Conservation (phyloP, 1,140 invertebrate species). For the Lineus longissimus region DNA sequence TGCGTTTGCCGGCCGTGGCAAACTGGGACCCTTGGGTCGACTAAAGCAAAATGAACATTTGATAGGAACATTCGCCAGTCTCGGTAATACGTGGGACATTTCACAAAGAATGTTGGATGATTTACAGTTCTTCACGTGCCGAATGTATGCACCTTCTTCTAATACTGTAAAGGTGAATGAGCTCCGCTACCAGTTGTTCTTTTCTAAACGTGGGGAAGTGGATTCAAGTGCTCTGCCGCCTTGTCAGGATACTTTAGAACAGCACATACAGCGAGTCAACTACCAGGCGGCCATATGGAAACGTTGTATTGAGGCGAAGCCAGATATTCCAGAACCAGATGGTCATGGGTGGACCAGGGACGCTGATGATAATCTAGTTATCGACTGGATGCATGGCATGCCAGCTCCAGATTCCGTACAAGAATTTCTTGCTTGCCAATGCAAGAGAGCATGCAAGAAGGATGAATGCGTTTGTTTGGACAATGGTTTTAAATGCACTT, state of each 20-base stretch:
- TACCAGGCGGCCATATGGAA: slow-evolving; percentile 21
- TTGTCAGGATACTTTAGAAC: slow-evolving; percentile 10
- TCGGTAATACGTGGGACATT: slow-evolving; percentile 12
- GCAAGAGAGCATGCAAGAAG: slow-evolving; percentile 3
- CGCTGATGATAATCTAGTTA: neutral
- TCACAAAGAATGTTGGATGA: slow-evolving; percentile 5
- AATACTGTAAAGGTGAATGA: slow-evolving; percentile 14
- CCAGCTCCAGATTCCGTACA: slow-evolving; percentile 20
- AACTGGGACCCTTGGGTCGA: too few relatives aligned
- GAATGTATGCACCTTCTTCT: neutral
- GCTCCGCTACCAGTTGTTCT: slow-evolving; percentile 17
- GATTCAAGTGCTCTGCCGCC: slow-evolving; percentile 17
- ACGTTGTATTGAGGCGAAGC: slow-evolving; percentile 9
- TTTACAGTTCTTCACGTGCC: slow-evolving; percentile 10
- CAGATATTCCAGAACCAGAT: slow-evolving; percentile 12
- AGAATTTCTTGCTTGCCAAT: slow-evolving; percentile 17
- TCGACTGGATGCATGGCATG: slow-evolving; percentile 13
- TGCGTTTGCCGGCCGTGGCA: too few relatives aligned
- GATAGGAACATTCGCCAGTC: slow-evolving; percentile 9
- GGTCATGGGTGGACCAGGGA: slow-evolving; percentile 17
- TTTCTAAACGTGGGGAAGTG: slow-evolving; percentile 15
- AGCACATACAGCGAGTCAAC: slow-evolving; percentile 19
- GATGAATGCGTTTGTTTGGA: slow-evolving; percentile 9
- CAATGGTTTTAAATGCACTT: slow-evolving; percentile 15
- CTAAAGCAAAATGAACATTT: too few relatives aligned